Evolutionary conservation across 2,113 vertebrate genomes (phyloP).

Genomic region (Chaetorhynchus papuensis): DNA sequence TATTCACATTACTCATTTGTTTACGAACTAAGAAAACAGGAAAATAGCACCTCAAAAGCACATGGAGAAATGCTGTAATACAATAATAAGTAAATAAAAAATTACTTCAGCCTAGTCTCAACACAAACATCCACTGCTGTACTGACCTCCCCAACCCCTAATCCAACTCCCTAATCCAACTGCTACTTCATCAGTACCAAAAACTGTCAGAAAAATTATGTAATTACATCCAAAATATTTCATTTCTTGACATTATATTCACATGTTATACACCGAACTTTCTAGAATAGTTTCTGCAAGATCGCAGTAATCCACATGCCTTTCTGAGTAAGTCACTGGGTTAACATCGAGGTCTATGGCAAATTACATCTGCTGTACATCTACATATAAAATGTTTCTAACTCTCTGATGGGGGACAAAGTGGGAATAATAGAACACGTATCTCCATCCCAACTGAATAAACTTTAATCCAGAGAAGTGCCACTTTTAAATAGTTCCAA

Average conservation of each 20-base stretch:
- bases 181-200: not conserved
- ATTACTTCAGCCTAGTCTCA: not conserved
- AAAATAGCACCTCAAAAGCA: not conserved
- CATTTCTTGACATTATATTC: not conserved
- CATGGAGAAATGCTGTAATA: not conserved
- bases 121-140: not conserved
- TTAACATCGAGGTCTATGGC: not conserved
- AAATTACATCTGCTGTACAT: not conserved
- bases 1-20: not conserved
- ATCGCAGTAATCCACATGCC: not conserved
- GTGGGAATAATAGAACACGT: fast-evolving
- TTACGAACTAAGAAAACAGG: not conserved
- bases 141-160: not conserved
- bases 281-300: not conserved
- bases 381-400: not conserved
- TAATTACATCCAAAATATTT: not conserved
- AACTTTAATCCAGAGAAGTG: not conserved
- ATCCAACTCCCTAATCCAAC: fast-evolving
- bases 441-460: not conserved
- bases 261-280: not conserved
- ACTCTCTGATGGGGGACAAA: not conserved
- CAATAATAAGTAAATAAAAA: not conserved
- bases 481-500: not conserved
- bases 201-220: not conserved
- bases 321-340: not conserved